Evolutionary conservation across 2,888 invertebrate species (phyloP), one percentile per base, ranked within the genome.

Genomic region (Trisateles emortualis): DNA sequence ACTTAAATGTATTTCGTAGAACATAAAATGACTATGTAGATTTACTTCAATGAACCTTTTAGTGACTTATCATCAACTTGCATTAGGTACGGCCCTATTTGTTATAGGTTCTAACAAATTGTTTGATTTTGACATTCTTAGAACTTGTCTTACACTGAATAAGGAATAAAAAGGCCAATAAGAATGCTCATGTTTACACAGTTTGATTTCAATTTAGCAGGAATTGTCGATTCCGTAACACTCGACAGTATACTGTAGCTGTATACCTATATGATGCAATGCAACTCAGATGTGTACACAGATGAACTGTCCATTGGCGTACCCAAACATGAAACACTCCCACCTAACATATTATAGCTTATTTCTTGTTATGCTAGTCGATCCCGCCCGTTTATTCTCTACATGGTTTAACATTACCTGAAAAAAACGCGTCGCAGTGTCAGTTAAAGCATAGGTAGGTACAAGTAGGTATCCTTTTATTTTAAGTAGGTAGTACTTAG

Each of bases 231-330:
- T 88, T 88, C 75, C 87, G 84, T 83, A 88, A 89, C 63, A 74
- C 64, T 59, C 68, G 68, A 76, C 76, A 36, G 26, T 26, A 19
- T 5, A 26, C n/a, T 6, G 48, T 74, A 70, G 71, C 62, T 64
- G 60, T 66, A 64, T n/a, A n/a, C n/a, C n/a, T n/a, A n/a, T 56
- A 62, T 87, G 78, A 19, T 56, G 61, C 86, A 78, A 79, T 79
- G 84, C 81, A 86, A 87, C 66, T 57, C 55, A 64, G 76, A 78
- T 87, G 85, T 87, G 83, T 83, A 75, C 81, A 81, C 84, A 86
- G 84, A 79, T 84, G 83, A 69, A 78, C 73, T 74, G 69, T 77
- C 73, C 74, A 73, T 76, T 70, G 66, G 64, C 68, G 62, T 59
- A 57, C 64, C 57, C 62, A 68, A 72, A 58, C 52, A 63, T 64